Evolutionary conservation across 2,888 invertebrate species (phyloP), one percentile per base, ranked within the genome.

Genomic region (Heliconius ethilla): DNA sequence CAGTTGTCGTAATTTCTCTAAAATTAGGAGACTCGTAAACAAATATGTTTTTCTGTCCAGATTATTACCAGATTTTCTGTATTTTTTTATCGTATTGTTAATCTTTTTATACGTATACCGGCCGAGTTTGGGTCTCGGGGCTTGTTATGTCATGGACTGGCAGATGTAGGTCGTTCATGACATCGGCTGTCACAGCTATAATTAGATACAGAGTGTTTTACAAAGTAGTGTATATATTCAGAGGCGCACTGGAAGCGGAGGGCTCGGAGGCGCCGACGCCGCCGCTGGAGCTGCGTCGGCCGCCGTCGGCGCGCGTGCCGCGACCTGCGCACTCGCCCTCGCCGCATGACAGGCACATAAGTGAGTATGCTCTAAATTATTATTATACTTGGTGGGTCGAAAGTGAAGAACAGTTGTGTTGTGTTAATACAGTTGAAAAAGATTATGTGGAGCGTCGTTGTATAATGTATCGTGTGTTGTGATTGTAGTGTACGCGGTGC

Each of bases 321-420:
- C 96, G 95, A 79, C 96, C 96, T 83, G 93, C 96, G 83, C 96
- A 96, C 89, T 96, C 96, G 86, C 96, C 96, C 66, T 96, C 96
- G 79, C 96, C 96, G 25, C 95, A 96, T 83, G 96, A 97, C 89
- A 94, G 97, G 62, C 92, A 88, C 77, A 90, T 90, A 83, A 88
- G 90, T 90, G 74, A 85, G 88, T 87, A 70, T 70, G 40, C 2
- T 13, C 22, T 10, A n/a, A 10, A 62, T 10, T n/a, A 62, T 51
- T 40, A 40, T 40, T 11, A 9, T 40, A 40, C 40, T 40, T 11
- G 40, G 40, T 40, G 40, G 40, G 11, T 40, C 40, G 11, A 40
- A 55, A 55, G 5, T 55, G 18, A 55, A 22, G 22, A 55, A n/a
- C 13, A 0, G 45, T n/a, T n/a, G n/a, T n/a, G 4, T 45, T 3